These are phyloP conservation scores for Ellobium chinense DNA, from an alignment of 2,888 invertebrate genomes.

Conservation along the genomic window DNA sequence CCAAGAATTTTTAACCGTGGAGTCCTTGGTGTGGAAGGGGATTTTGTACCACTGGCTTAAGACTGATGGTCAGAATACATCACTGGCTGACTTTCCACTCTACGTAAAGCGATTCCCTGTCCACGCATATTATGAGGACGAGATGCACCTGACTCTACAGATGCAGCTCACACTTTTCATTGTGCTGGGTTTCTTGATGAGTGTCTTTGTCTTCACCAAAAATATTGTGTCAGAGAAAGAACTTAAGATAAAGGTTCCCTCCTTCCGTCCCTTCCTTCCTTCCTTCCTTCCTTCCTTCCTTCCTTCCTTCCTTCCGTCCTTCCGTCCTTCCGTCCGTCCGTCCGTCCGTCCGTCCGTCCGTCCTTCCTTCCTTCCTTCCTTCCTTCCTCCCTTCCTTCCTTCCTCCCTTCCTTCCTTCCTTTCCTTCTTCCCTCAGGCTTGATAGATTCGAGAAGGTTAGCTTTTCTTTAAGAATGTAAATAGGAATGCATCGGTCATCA, in stretches of 20 bases:
- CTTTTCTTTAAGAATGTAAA: neutral
- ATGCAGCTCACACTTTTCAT: constrained; percentile 34
- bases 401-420: too few species aligned
- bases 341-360: too few species aligned
- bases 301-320: neutral
- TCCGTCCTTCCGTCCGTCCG: too few species aligned
- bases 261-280: neutral
- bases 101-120: constrained; percentile 26
- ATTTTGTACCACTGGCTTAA: constrained; percentile 22
- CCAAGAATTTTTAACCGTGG: neutral
- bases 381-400: too few species aligned
- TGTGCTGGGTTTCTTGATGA: constrained; percentile 35
- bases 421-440: neutral
- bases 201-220: constrained; percentile 30
- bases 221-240: constrained; percentile 36
- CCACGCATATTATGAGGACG: constrained; percentile 2
- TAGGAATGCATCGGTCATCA: too few species aligned
- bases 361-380: too few species aligned
- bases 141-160: neutral
- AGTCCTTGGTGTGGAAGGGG: constrained; percentile 27
- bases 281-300: neutral
- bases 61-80: neutral
- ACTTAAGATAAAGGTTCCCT: constrained; percentile 27
- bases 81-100: constrained; percentile 19
- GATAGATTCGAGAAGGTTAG: neutral